These are phyloP conservation scores for Acanthisitta chloris DNA, from an alignment of 2,113 vertebrate species.

Conservation along the genomic window DNA sequence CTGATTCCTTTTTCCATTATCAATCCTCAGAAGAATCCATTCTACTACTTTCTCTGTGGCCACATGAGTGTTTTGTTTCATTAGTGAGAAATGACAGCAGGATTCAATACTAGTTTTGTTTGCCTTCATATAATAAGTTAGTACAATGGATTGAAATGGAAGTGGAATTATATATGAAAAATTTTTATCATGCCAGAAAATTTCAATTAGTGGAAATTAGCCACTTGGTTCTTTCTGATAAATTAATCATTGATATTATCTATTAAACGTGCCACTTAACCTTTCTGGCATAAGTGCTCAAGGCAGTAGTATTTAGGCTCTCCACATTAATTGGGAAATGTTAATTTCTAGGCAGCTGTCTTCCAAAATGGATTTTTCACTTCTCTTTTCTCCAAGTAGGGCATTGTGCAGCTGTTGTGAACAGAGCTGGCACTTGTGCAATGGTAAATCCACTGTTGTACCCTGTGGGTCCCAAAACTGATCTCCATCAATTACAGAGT, in stretches of 20 bases:
- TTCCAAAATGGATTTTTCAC: conserved; percentile 49
- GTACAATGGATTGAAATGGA: conserved; percentile 6
- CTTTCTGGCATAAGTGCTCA: conserved; percentile 37
- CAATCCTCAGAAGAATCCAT: neutral
- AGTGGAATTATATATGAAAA: conserved; percentile 28
- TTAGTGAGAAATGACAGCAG: neutral
- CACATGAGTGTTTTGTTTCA: neutral
- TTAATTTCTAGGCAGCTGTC: conserved; percentile 55
- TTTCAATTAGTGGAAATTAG: conserved; percentile 52
- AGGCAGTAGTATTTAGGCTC: conserved; percentile 42
- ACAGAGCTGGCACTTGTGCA: conserved; percentile 40
- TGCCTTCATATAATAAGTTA: neutral
- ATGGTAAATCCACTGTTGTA: neutral
- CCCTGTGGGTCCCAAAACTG: neutral
- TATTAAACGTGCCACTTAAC: conserved; percentile 52
- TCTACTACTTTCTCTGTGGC: neutral
- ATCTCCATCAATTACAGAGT: neutral
- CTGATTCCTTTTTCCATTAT: neutral
- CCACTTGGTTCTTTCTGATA: conserved; percentile 40
- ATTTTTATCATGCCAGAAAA: conserved; percentile 18
- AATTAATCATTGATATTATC: conserved; percentile 64
- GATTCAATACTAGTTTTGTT: neutral
- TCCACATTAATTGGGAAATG: conserved; percentile 42
- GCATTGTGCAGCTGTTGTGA: conserved; percentile 51
- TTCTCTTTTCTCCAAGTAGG: conserved; percentile 45